Percentiles rank a stretch among this genome's conserved stretches.
Evolutionary conservation across 2,797 vertebrate species (phyloP).

Genomic region (Alosa sapidissima): DNA sequence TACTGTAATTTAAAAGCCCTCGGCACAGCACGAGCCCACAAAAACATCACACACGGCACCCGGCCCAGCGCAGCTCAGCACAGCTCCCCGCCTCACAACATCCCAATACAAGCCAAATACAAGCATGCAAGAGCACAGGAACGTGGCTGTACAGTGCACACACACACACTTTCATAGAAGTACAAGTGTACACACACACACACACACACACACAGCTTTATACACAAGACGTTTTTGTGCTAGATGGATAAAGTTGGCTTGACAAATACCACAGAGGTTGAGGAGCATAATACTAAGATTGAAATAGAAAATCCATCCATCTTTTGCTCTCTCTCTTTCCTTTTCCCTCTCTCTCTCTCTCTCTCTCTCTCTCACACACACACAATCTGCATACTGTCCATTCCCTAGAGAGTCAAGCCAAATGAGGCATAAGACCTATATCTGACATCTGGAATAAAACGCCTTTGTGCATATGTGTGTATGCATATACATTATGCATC

Average conservation of each 20-base stretch:
- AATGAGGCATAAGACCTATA: conserved; percentile 7
- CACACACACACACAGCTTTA: not conserved
- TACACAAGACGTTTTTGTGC: not conserved
- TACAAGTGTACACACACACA: not conserved
- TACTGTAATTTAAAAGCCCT: not conserved
- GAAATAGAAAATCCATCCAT: not conserved
- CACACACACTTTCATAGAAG: not conserved
- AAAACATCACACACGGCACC: not conserved
- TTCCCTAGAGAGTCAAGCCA: not conserved
- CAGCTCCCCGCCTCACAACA: not conserved
- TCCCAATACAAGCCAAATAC: not conserved
- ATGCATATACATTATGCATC: no score
- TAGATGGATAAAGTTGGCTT: not conserved
- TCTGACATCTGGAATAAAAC: not conserved
- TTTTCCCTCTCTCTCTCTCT: no score
- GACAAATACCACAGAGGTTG: not conserved
- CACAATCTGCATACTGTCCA: not conserved
- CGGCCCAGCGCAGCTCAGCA: not conserved
- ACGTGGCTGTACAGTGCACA: not conserved
- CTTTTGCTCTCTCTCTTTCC: not conserved
- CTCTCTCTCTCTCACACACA: not conserved
- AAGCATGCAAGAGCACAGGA: not conserved
- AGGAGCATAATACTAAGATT: not conserved
- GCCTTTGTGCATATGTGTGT: not conserved
- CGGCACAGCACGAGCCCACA: not conserved